Evolutionary conservation across 2,888 invertebrate species (phyloP).

Genomic region (Lithophane leautieri): DNA sequence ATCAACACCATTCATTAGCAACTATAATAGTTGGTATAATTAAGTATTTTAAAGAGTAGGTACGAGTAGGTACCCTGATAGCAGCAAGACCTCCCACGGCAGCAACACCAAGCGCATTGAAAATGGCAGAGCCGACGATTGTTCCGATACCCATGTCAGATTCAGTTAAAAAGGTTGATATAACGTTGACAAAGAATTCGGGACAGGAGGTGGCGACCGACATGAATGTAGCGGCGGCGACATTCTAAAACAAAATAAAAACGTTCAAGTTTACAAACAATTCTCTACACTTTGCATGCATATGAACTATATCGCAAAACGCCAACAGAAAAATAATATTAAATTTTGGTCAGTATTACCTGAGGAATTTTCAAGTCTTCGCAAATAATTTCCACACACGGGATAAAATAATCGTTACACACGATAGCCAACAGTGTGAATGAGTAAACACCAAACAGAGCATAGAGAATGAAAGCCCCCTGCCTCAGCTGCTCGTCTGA

Average conservation of each 20-base stretch:
- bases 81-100: constrained; percentile 95
- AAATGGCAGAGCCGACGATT: constrained; percentile 96
- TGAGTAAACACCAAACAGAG: constrained; percentile 94
- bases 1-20: background rate
- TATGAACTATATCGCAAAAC: background rate
- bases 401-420: constrained; percentile 97
- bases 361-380: constrained; percentile 94
- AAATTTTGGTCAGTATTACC: constrained; percentile 75
- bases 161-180: constrained; percentile 95
- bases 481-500: constrained; percentile 91
- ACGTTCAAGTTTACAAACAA: background rate
- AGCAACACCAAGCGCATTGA: constrained; percentile 96
- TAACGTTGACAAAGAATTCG: constrained; percentile 97
- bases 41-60: background rate
- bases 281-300: background rate
- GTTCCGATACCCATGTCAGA: constrained; percentile 97
- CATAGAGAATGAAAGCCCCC: constrained; percentile 95
- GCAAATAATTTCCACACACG: constrained; percentile 96
- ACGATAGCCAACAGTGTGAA: constrained; percentile 96
- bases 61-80: constrained; percentile 91
- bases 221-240: constrained; percentile 99
- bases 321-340: background rate
- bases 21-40: background rate
- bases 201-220: constrained; percentile 98
- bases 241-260: constrained; percentile 91